These are phyloP conservation scores for Gymnarchus niloticus DNA, from an alignment of 2,113 vertebrate genomes.

Conservation along the genomic window DNA sequence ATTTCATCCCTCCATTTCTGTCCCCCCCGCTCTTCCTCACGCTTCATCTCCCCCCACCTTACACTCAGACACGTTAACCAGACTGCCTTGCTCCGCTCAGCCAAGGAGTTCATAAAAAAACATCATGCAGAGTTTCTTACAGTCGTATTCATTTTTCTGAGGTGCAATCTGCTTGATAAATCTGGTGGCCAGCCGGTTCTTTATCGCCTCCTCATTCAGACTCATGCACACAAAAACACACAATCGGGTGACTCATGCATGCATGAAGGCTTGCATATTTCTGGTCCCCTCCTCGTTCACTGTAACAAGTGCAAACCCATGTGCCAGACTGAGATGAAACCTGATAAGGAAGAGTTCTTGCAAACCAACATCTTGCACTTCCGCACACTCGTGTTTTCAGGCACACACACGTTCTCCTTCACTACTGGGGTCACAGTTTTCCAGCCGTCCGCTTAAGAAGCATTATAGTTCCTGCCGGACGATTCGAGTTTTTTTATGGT, in stretches of 20 bases:
- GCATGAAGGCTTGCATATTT: not conserved
- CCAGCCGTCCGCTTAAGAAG: not conserved
- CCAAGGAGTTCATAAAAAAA: constrained; percentile 48
- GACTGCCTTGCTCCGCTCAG: constrained; percentile 32
- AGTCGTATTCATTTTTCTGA: constrained; percentile 23
- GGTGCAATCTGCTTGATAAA: constrained; percentile 32
- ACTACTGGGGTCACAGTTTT: not conserved
- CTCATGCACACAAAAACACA: not conserved
- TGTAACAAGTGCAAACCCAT: not conserved
- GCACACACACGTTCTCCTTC: not conserved
- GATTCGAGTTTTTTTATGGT: not conserved
- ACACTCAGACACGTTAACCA: not conserved
- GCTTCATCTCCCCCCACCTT: constrained; percentile 20
- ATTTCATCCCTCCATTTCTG: not conserved
- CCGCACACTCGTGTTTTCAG: not conserved
- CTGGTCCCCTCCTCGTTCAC: not conserved
- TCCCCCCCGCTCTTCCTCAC: not conserved
- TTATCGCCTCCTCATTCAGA: constrained; percentile 28
- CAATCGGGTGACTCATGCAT: not conserved
- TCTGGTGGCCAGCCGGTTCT: constrained; percentile 29
- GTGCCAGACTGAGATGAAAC: not conserved
- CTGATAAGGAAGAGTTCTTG: not conserved
- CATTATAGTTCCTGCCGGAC: not conserved
- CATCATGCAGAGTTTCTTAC: constrained; percentile 25
- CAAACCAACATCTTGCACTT: not conserved